A percentile compares a stretch with the other conserved stretches of the same genome.
Conservation (phyloP, 2,888 invertebrate species). For the Entomobrya proxima region DNA sequence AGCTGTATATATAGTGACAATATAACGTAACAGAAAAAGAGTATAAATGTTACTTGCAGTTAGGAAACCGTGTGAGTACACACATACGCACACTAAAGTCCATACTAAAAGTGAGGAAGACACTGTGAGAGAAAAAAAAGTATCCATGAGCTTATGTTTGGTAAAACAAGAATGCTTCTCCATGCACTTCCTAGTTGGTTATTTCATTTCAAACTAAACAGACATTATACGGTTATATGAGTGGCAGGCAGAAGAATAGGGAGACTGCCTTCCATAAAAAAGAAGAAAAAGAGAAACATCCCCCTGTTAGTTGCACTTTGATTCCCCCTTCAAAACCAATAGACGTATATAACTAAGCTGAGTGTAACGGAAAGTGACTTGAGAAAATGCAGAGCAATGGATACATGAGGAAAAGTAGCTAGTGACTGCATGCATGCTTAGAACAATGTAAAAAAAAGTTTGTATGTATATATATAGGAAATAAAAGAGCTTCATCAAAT, state of each 20-base stretch:
- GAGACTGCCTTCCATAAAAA: background rate
- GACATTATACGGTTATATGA: background rate
- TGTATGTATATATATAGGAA: background rate
- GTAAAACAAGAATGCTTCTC: conserved; percentile 53
- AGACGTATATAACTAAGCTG: conserved; percentile 24
- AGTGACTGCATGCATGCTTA: no score
- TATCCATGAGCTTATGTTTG: conserved; percentile 51
- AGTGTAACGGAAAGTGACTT: conserved; percentile 52
- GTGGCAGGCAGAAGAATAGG: conserved; percentile 2
- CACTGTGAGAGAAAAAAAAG: conserved; percentile 24
- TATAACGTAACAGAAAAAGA: background rate
- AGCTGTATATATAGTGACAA: background rate
- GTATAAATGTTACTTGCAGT: conserved; percentile 37
- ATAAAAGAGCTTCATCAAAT: conserved; percentile 50
- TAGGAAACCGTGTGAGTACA: conserved; percentile 29
- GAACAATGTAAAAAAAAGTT: conserved; percentile 35
- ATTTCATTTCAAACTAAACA: conserved; percentile 30
- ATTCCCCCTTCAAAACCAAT: conserved; percentile 67
- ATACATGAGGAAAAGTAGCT: background rate
- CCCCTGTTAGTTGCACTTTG: conserved; percentile 65
- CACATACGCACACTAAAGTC: conserved; percentile 5
- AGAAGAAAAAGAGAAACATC: conserved; percentile 48
- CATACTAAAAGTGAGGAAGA: background rate
- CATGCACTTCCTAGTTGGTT: conserved; percentile 49
- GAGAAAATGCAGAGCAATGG: conserved; percentile 1